Evolutionary conservation across 2,797 vertebrate genomes (phyloP), one percentile per base, ranked within the genome.

Genomic region (Cetoscarus ocellatus): DNA sequence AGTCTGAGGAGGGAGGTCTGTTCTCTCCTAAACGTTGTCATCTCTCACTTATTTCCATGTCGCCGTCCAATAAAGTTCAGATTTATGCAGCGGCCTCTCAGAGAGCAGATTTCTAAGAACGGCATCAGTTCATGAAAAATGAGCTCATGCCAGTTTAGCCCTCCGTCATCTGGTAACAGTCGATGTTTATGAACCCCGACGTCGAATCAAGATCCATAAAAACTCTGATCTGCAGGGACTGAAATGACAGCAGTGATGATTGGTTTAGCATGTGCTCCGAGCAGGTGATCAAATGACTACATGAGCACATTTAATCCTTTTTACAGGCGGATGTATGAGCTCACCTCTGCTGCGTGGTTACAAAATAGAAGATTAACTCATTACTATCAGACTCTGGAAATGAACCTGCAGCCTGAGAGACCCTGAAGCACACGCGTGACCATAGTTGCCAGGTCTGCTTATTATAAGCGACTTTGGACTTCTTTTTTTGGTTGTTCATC

Each of bases 311-410:
- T 61, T 70, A 80, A 87, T 82, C 49, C 60, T 11, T 85, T 61
- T 52, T 58, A 35, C 80, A 83, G 85, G 57, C 80, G 42, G 52
- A 54, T 18, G 39, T 58, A 85, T 85, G 85, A 87, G 64, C 57
- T 87, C 80, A 83, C 36, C 53, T n/a, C 9, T 48, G 64, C 14
- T 61, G 36, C 68, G 40, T 18, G 64, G 64, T 8, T 67, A 70
- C 14, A 27, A 65, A 78, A 61, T 36, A 19, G 52, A 79, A 8
- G 62, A 73, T 69, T 57, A 43, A 73, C 50, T 79, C 27, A 71
- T 63, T 2, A 45, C 27, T 68, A 61, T 76, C 58, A 51, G 17
- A 43, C 70, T n/a, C 6, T 62, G 39, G 15, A 56, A 53, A 27
- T 58, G 27, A 27, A 27, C 27, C 27, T 27, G 27, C 27, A 27